These are phyloP conservation scores for Clarias gariepinus DNA, from an alignment of 2,113 vertebrate species.

Conservation along the genomic window DNA sequence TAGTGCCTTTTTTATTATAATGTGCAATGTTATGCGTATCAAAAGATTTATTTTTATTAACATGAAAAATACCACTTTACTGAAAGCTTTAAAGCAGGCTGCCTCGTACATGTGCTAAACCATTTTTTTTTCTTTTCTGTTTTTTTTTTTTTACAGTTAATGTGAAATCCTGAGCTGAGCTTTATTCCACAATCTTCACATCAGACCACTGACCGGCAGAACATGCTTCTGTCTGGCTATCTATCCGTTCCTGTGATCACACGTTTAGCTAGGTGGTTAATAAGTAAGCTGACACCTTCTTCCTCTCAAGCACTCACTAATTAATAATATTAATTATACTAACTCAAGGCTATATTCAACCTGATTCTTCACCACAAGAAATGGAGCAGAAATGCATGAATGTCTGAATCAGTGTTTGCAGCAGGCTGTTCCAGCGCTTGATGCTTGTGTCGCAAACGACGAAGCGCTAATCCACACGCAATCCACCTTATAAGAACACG, in stretches of 20 bases:
- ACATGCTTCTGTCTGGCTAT: slow-evolving; percentile 59
- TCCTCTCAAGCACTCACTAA: slow-evolving; percentile 37
- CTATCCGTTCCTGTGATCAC: slow-evolving; percentile 62
- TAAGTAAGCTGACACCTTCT: slow-evolving; percentile 33
- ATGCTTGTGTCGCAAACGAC: neutral
- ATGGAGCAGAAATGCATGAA: neutral
- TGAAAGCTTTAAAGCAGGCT: neutral
- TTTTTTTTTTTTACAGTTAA: slow-evolving; percentile 70
- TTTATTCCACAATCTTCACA: slow-evolving; percentile 61
- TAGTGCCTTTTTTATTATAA: neutral
- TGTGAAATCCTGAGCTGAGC: slow-evolving; percentile 75
- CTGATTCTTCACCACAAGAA: slow-evolving; percentile 20
- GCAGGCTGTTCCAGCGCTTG: neutral
- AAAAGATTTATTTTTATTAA: neutral
- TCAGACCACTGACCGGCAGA: slow-evolving; percentile 55
- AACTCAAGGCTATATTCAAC: slow-evolving; percentile 16
- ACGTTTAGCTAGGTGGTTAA: slow-evolving; percentile 65
- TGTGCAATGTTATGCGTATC: neutral
- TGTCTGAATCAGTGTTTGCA: neutral
- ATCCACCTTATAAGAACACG: neutral
- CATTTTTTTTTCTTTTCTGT: slow-evolving; percentile 39
- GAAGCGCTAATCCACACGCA: neutral
- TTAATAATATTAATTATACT: slow-evolving; percentile 25
- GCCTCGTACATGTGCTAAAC: neutral
- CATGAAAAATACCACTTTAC: neutral